phyloP scores from a whole-genome alignment of 2,888 invertebrate genomes.

The Acrobasis consociella region DNA sequence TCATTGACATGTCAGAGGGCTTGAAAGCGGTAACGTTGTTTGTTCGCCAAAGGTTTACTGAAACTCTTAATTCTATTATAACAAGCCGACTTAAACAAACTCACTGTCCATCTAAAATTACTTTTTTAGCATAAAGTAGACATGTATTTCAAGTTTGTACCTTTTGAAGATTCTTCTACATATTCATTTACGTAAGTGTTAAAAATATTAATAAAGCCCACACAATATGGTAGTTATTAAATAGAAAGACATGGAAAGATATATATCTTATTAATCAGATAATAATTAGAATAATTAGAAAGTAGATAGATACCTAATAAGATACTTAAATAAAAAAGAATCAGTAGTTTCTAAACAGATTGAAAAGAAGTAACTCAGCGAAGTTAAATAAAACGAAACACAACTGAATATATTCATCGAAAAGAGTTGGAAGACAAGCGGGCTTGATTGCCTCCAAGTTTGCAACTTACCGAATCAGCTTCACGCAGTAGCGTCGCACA shows the following conservation, averaged over 20 bases:
- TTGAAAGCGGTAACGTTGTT: constrained; percentile 9
- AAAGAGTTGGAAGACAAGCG: constrained; percentile 1
- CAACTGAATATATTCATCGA: background rate
- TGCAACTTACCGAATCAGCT: constrained; percentile 56
- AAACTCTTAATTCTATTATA: constrained; percentile 11
- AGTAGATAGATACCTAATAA: too few relatives aligned
- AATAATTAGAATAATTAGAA: too few relatives aligned
- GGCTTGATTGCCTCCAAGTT: constrained; percentile 32
- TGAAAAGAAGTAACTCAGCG: background rate
- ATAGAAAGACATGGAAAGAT: too few relatives aligned
- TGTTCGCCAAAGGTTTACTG: constrained; percentile 7
- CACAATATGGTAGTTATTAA: too few relatives aligned
- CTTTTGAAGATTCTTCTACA: too few relatives aligned
- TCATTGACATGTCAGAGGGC: constrained; percentile 37
- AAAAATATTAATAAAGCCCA: too few relatives aligned
- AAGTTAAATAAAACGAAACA: background rate
- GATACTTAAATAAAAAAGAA: too few relatives aligned
- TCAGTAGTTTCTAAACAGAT: too few relatives aligned
- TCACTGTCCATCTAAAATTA: background rate
- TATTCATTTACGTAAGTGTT: too few relatives aligned
- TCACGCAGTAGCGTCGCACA: constrained; percentile 51
- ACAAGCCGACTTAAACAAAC: constrained; percentile 8
- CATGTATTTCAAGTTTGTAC: too few relatives aligned
- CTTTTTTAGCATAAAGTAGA: too few relatives aligned
- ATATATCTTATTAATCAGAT: too few relatives aligned